These are phyloP conservation scores for Mnemiopsis leidyi DNA, from an alignment of 37 sponge, comb jelly and placozoan genomes.

Conservation along the genomic window DNA sequence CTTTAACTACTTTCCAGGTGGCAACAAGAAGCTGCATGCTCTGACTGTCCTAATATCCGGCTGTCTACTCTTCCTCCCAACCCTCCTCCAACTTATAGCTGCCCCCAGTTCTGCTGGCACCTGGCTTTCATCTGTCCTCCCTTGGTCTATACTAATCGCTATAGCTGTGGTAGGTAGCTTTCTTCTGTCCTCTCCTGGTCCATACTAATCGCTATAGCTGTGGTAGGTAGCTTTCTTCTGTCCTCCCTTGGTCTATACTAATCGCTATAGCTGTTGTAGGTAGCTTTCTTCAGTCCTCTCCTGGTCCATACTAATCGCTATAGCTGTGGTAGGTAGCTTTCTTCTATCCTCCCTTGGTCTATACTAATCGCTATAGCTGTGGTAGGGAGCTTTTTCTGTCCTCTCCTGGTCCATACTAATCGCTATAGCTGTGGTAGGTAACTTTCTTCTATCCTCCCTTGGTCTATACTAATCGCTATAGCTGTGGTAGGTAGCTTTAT, in stretches of 20 bases:
- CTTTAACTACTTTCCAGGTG: constrained; percentile 16
- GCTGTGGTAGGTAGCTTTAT: not conserved
- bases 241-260: too few relatives aligned
- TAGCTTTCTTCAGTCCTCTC: constrained; percentile 27
- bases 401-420: constrained; percentile 44
- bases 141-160: constrained; percentile 58
- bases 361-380: not conserved
- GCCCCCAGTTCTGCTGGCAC: not conserved
- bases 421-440: not conserved
- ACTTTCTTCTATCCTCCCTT: constrained; percentile 4
- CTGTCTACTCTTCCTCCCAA: not conserved
- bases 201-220: too few relatives aligned
- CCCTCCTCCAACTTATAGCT: not conserved
- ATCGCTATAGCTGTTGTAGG: too few relatives aligned
- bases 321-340: not conserved
- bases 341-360: constrained; percentile 38
- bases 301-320: constrained; percentile 51
- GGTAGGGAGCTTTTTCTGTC: constrained; percentile 14
- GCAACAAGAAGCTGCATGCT: constrained; percentile 55
- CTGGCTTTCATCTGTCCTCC: constrained; percentile 28
- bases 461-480: constrained; percentile 30
- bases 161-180: constrained; percentile 6
- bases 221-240: too few relatives aligned
- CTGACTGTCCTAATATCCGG: constrained; percentile 44
- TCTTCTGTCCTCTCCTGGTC: too few relatives aligned